These are phyloP conservation scores for Drosophila varians DNA, from an alignment of 1,140 invertebrate genomes.

Conservation along the genomic window DNA sequence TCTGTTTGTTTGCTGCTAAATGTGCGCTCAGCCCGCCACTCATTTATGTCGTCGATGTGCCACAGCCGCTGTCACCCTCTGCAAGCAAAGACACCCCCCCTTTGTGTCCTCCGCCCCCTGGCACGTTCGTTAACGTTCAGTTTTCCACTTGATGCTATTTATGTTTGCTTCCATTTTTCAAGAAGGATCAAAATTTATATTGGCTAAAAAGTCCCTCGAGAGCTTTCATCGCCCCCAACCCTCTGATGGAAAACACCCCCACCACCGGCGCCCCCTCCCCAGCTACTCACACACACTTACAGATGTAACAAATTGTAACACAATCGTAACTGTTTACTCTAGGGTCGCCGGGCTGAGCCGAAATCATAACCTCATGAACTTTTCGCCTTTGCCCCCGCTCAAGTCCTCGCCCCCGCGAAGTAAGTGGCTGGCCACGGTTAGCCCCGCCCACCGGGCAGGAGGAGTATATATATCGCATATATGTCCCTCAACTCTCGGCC, in stretches of 20 bases:
- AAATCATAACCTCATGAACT: slow-evolving; percentile 73
- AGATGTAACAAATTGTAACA: slow-evolving; percentile 82
- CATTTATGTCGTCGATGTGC: slow-evolving; percentile 80
- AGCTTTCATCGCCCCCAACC: slow-evolving; percentile 52
- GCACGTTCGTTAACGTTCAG: slow-evolving; percentile 76
- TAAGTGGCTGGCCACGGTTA: slow-evolving; percentile 53
- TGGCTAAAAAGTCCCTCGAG: slow-evolving; percentile 80
- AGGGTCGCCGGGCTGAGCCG: slow-evolving; percentile 45
- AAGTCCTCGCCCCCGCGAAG: slow-evolving; percentile 14
- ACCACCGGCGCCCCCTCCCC: background rate
- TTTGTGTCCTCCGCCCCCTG: background rate
- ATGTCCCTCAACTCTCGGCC: slow-evolving; percentile 29
- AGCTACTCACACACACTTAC: slow-evolving; percentile 62
- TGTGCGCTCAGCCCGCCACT: slow-evolving; percentile 79
- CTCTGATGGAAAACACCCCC: slow-evolving; percentile 3
- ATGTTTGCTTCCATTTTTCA: slow-evolving; percentile 82
- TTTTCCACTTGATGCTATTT: slow-evolving; percentile 82
- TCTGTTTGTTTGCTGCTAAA: slow-evolving; percentile 80
- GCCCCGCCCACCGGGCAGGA: slow-evolving; percentile 7
- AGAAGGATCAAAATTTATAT: slow-evolving; percentile 82
- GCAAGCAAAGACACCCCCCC: slow-evolving; percentile 26
- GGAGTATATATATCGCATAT: background rate
- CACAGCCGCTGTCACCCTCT: slow-evolving; percentile 51
- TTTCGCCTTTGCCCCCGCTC: slow-evolving; percentile 26
- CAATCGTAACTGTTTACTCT: slow-evolving; percentile 81